Evolutionary conservation across 2,113 vertebrate species (phyloP), one percentile per base, ranked within the genome.

Genomic region (human): DNA sequence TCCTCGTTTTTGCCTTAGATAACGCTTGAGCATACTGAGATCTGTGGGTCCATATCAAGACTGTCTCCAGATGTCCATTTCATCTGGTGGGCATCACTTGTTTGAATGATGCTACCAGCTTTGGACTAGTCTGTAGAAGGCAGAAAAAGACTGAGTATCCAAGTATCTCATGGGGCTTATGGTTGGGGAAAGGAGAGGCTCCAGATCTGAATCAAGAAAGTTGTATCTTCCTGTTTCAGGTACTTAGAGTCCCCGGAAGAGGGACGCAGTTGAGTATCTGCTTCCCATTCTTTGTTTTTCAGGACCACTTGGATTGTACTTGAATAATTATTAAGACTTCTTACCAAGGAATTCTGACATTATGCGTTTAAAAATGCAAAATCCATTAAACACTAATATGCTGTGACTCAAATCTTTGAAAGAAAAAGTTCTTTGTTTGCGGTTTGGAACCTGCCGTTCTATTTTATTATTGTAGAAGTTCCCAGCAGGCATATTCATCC

Each of bases 361-460:
- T 92, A 89, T 94, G 17, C 66, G 83, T 80, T 92, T 43, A 78
- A 96, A 96, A 97, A 90, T 93, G 75, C 73, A 97, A 96, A 97
- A 70, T 76, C 75, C 89, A 95, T 88, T 97, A 95, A 97, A 94
- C 79, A 90, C 84, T 93, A 96, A 95, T 96, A 95, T 70, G 12
- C 90, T 97, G 80, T 90, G 94, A 96, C 96, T 96, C 84, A 89
- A 50, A 95, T 79, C 66, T 85, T 97, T 83, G 88, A 92, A 97
- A 96, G 84, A 82, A 96, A 96, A 79, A 27, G 45, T 85, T 92
- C 90, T 96, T 97, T 97, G 92, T 98, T 97, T 97, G 92, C 2
- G 3, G 40, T 79, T 94, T 94, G 95, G 93, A 96, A 96, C 61
- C 90, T 95, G 94, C 64, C 89, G 52, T 91, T 96, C 92, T 92